Conservation (phyloP, 1,140 invertebrate species). For the Drosophila kanapiae region DNA sequence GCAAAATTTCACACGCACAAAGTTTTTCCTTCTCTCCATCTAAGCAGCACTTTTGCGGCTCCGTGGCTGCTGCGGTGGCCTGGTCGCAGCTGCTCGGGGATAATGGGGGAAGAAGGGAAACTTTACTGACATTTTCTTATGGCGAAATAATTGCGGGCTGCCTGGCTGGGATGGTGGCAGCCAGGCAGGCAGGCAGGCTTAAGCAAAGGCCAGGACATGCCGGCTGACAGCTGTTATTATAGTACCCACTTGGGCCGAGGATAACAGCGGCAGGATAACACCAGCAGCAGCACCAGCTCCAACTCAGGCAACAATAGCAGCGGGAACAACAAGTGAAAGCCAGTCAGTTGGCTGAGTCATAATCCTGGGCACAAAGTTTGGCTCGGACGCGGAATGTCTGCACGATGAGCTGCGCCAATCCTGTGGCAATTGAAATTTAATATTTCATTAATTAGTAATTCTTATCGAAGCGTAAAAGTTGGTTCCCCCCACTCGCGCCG, state of each 20-base stretch:
- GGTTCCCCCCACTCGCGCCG: neutral
- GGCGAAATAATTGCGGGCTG: slow-evolving; percentile 70
- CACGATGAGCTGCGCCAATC: slow-evolving; percentile 18
- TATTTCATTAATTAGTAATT: slow-evolving; percentile 47
- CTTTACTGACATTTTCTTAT: slow-evolving; percentile 80
- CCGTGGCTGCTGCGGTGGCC: slow-evolving; percentile 20
- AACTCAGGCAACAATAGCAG: slow-evolving; percentile 8
- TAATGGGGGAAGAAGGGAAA: slow-evolving; percentile 45
- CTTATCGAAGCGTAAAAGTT: slow-evolving; percentile 14
- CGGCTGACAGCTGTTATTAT: slow-evolving; percentile 74
- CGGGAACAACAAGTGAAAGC: slow-evolving; percentile 54
- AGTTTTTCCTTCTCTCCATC: slow-evolving; percentile 60
- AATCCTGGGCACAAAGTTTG: slow-evolving; percentile 46
- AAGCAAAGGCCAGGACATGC: slow-evolving; percentile 55
- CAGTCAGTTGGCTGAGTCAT: slow-evolving; percentile 34
- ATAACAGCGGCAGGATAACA: slow-evolving; percentile 45
- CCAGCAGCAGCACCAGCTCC: neutral
- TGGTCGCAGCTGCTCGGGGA: slow-evolving; percentile 61
- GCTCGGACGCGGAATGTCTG: slow-evolving; percentile 20
- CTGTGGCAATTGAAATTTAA: slow-evolving; percentile 30
- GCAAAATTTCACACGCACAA: slow-evolving; percentile 82
- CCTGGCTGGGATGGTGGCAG: neutral
- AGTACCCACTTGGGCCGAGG: slow-evolving; percentile 47
- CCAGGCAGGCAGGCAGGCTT: slow-evolving; percentile 25
- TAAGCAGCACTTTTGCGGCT: slow-evolving; percentile 55